These are phyloP conservation scores for Sicus ferrugineus DNA, from an alignment of 2,888 invertebrate species.

Conservation along the genomic window DNA sequence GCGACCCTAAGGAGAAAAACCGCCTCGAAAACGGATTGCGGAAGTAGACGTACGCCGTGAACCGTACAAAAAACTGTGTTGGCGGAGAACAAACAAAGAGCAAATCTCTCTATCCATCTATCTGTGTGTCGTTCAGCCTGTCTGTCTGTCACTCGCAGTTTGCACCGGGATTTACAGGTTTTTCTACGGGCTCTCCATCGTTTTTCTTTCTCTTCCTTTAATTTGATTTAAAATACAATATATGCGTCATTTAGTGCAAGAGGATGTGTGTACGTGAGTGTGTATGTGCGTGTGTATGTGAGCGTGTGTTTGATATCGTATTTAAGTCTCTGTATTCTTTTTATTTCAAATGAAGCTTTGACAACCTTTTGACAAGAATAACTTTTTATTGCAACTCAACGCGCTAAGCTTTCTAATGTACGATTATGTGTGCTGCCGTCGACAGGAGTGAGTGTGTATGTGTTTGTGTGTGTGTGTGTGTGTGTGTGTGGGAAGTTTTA, in stretches of 20 bases:
- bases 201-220: conserved; percentile 49
- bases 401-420: background rate
- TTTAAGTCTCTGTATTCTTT: too few relatives aligned
- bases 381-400: too few relatives aligned
- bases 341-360: too few relatives aligned
- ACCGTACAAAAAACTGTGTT: background rate
- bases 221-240: conserved; percentile 58
- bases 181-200: background rate
- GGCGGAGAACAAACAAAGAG: background rate
- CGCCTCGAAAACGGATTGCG: conserved; percentile 19
- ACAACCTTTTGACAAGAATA: too few relatives aligned
- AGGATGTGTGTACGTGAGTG: too few relatives aligned
- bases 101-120: background rate
- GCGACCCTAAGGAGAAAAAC: background rate
- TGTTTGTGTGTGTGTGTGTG: conserved; percentile 11
- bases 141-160: background rate
- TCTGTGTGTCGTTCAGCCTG: background rate
- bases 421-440: background rate
- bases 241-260: background rate
- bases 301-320: too few relatives aligned
- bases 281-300: too few relatives aligned
- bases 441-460: background rate
- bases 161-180: conserved; percentile 32
- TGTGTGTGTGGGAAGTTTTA: background rate
- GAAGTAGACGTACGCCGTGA: conserved; percentile 23